phyloP scores from a whole-genome alignment of 2,888 invertebrate species.

The Tetragnatha montana region DNA sequence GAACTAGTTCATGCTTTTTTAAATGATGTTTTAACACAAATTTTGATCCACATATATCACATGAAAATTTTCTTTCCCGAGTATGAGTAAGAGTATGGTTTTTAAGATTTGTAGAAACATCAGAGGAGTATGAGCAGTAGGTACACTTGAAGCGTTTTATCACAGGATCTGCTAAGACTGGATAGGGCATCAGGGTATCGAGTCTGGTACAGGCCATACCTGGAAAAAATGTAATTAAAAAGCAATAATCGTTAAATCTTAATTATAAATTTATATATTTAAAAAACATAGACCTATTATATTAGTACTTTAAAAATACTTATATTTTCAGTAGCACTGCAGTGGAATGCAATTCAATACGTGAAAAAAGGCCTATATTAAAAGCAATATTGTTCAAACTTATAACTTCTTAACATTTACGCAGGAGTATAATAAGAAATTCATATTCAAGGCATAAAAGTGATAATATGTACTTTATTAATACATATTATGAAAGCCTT shows the following conservation, averaged over 20 bases:
- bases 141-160: slow-evolving; percentile 47
- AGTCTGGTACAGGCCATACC: slow-evolving; percentile 19
- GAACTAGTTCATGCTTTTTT: slow-evolving; percentile 35
- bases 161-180: slow-evolving; percentile 19
- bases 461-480: no score
- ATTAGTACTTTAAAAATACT: no score
- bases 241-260: neutral
- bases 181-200: slow-evolving; percentile 11
- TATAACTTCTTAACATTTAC: neutral
- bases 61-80: slow-evolving; percentile 39
- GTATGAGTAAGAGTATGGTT: slow-evolving; percentile 55
- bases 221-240: slow-evolving; percentile 1
- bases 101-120: slow-evolving; percentile 54
- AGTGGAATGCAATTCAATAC: no score
- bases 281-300: no score
- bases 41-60: slow-evolving; percentile 45
- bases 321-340: no score
- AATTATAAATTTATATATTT: no score
- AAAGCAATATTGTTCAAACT: neutral
- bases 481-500: no score
- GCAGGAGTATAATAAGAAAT: neutral
- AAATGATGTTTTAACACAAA: slow-evolving; percentile 60
- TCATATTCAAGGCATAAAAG: no score
- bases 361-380: no score
- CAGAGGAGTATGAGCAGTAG: slow-evolving; percentile 49